A percentile compares a stretch with the other conserved stretches of the same genome.
These are phyloP conservation scores for Eristalis tenax DNA, from an alignment of 2,888 invertebrate genomes.

Conservation along the genomic window DNA sequence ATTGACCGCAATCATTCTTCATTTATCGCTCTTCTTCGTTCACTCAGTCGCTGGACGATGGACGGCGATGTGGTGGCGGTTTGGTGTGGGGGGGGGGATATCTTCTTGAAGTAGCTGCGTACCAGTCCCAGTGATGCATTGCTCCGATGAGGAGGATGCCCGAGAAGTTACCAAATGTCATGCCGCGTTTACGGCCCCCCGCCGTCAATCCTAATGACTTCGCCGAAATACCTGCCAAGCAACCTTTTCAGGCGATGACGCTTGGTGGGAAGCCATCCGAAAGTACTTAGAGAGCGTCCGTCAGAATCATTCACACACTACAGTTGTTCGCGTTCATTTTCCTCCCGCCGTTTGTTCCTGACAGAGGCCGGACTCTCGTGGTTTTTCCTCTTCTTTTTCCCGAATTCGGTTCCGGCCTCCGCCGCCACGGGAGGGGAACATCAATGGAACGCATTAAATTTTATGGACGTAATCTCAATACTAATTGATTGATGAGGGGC, in stretches of 20 bases:
- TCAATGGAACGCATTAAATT: conserved; percentile 56
- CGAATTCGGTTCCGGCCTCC: neutral
- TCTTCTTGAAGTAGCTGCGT: conserved; percentile 10
- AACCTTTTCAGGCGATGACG: conserved; percentile 8
- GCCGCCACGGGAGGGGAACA: neutral
- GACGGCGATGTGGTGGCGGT: too few relatives aligned
- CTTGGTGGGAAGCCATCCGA: conserved; percentile 20
- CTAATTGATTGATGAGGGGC: conserved; percentile 66
- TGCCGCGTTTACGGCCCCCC: conserved; percentile 46
- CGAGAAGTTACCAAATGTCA: conserved; percentile 43
- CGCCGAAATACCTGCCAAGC: conserved; percentile 30
- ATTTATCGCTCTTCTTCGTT: conserved; percentile 46
- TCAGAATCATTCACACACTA: conserved; percentile 36
- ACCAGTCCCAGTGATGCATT: conserved; percentile 19
- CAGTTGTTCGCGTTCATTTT: neutral
- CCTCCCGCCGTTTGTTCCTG: neutral
- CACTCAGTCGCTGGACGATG: neutral
- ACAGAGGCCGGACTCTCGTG: neutral
- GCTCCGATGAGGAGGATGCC: neutral
- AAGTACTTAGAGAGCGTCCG: conserved; percentile 47
- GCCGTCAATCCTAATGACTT: conserved; percentile 65
- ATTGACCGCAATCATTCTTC: conserved; percentile 65
- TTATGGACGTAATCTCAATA: conserved; percentile 54
- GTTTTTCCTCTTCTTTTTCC: neutral
- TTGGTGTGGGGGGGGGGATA: neutral